Conservation (phyloP, 2,888 invertebrate species). For the Mythimna albipuncta region DNA sequence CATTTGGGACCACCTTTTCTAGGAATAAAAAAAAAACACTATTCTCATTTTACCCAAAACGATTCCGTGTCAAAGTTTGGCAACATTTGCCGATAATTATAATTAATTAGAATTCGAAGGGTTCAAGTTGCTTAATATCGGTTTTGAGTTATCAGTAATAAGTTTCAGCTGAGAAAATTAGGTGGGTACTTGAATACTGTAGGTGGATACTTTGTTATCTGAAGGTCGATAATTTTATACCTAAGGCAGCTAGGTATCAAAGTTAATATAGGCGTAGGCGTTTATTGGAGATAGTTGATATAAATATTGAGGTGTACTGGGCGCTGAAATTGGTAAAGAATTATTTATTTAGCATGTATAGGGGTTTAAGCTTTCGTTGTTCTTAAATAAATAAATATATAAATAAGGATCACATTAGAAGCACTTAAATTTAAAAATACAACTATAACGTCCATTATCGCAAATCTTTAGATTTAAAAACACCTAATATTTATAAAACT, state of each 20-base stretch:
- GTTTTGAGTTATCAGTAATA: slow-evolving; percentile 42
- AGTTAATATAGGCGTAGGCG: slow-evolving; percentile 45
- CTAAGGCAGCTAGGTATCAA: slow-evolving; percentile 41
- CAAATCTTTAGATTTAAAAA: too few relatives aligned
- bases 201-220: slow-evolving; percentile 45
- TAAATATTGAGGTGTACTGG: slow-evolving; percentile 44
- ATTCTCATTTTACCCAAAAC: slow-evolving; percentile 1
- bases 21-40: not conserved
- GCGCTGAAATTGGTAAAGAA: not conserved
- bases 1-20: not conserved
- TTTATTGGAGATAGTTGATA: slow-evolving; percentile 51
- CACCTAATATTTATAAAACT: too few relatives aligned
- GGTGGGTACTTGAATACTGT: slow-evolving; percentile 5
- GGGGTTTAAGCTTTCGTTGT: too few relatives aligned
- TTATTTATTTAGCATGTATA: too few relatives aligned
- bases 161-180: slow-evolving; percentile 44
- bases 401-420: too few relatives aligned
- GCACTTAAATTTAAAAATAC: too few relatives aligned
- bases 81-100: slow-evolving; percentile 39
- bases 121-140: slow-evolving; percentile 28
- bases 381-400: too few relatives aligned
- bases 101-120: slow-evolving; percentile 29
- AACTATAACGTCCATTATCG: too few relatives aligned
- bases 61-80: slow-evolving; percentile 25
- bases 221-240: slow-evolving; percentile 21